Percentiles rank a stretch among this genome's conserved stretches.
Evolutionary conservation across 2,888 invertebrate genomes (phyloP).

Genomic region (Thelaira solivaga): DNA sequence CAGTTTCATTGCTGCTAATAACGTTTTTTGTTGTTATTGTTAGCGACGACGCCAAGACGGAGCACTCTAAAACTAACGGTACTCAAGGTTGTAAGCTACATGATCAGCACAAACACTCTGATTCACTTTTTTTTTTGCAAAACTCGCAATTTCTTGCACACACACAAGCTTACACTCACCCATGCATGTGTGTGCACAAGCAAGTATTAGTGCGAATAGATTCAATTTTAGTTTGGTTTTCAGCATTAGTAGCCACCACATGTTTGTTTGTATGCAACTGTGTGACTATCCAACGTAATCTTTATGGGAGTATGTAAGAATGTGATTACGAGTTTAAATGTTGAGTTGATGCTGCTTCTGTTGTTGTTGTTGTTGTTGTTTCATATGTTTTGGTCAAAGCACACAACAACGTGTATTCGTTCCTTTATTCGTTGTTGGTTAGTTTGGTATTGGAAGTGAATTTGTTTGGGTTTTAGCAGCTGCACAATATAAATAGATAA

Average conservation of each 20-base stretch:
- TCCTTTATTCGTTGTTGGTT: neutral
- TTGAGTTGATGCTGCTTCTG: constrained; percentile 8
- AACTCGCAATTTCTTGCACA: constrained; percentile 30
- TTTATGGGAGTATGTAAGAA: constrained; percentile 23
- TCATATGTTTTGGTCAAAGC: constrained; percentile 40
- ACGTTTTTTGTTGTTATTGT: constrained; percentile 33
- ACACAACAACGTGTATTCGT: constrained; percentile 13
- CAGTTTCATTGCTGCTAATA: constrained; percentile 43
- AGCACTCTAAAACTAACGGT: constrained; percentile 64
- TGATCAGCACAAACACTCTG: constrained; percentile 54
- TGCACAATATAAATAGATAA: constrained; percentile 56
- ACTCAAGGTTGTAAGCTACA: constrained; percentile 65
- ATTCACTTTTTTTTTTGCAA: constrained; percentile 50
- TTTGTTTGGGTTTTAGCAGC: constrained; percentile 61
- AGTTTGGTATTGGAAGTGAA: constrained; percentile 37
- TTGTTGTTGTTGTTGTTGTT: constrained; percentile 39
- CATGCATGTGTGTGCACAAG: too few species aligned
- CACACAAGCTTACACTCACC: too few species aligned
- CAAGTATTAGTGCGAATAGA: too few species aligned
- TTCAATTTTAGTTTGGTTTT: neutral
- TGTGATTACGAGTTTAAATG: constrained; percentile 3
- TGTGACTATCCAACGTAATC: constrained; percentile 8
- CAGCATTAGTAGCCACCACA: neutral
- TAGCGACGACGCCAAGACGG: constrained; percentile 61
- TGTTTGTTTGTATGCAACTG: neutral